A percentile compares a stretch with the other conserved stretches of the same genome.
Evolutionary conservation across 2,113 vertebrate species (phyloP).

Genomic region (Dascyllus trimaculatus): DNA sequence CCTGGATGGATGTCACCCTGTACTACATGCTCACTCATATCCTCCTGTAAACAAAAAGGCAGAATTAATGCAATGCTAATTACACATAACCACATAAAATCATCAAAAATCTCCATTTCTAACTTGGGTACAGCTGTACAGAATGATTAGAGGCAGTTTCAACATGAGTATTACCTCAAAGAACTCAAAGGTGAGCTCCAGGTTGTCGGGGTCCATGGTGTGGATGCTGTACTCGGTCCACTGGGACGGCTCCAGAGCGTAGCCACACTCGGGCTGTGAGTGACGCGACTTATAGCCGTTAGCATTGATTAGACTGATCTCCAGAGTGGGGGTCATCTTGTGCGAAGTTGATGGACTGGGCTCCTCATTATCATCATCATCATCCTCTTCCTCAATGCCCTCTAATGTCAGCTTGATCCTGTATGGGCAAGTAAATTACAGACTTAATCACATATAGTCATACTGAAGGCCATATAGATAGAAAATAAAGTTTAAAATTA

Average conservation of each 20-base stretch:
- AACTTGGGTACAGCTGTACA: neutral
- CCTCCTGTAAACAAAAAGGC: conserved; percentile 86
- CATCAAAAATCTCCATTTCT: neutral
- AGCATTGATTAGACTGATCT: conserved; percentile 92
- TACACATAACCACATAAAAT: neutral
- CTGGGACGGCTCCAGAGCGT: conserved; percentile 88
- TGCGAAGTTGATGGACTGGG: conserved; percentile 83
- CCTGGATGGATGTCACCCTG: conserved; percentile 91
- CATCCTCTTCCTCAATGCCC: conserved; percentile 93
- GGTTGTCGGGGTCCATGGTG: conserved; percentile 97
- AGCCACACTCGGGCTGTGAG: conserved; percentile 95
- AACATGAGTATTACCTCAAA: conserved; percentile 89
- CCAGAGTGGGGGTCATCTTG: conserved; percentile 91
- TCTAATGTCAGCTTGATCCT: conserved; percentile 92
- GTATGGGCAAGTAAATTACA: neutral
- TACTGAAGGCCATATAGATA: too few species aligned
- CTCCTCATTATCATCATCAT: conserved; percentile 85
- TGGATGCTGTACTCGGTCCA: conserved; percentile 98
- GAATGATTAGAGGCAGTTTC: neutral
- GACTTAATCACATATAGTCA: too few species aligned
- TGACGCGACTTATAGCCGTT: conserved; percentile 90
- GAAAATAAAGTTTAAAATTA: too few species aligned
- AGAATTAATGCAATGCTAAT: neutral
- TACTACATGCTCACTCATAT: conserved; percentile 91
- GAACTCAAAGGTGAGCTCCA: conserved; percentile 97